phyloP scores from a whole-genome alignment of 2,888 invertebrate genomes.

The Torymus auratus region DNA sequence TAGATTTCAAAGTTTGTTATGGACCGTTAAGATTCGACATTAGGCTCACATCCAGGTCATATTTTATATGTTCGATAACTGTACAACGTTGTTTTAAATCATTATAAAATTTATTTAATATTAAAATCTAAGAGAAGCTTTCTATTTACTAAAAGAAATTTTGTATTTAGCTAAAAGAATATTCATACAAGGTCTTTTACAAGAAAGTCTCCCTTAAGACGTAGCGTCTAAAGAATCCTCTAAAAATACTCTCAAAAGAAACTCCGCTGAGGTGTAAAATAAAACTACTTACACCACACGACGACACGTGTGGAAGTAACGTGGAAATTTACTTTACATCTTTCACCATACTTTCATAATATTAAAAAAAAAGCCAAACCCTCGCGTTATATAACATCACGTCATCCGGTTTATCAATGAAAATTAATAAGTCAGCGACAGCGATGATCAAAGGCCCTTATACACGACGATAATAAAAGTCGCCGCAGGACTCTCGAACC shows the following conservation, averaged over 20 bases:
- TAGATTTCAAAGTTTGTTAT: not conserved
- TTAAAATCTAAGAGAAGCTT: no score
- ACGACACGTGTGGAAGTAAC: not conserved
- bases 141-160: no score
- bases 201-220: constrained; percentile 8
- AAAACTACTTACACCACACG: constrained; percentile 1
- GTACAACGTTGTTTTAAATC: no score
- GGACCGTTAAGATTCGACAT: not conserved
- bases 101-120: no score
- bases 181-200: not conserved
- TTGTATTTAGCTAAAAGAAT: no score
- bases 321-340: not conserved
- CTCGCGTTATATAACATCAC: no score
- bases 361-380: not conserved
- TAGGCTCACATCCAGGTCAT: not conserved
- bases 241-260: constrained; percentile 38
- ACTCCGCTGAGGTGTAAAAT: not conserved
- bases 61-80: no score
- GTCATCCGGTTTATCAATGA: no score
- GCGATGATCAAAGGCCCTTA: no score
- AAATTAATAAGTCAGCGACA: no score
- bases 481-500: no score
- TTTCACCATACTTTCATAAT: not conserved
- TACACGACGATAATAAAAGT: no score
- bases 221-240: not conserved